Conservation (phyloP, 1,140 invertebrate species). For the Mycetomoellerius zeteki region DNA sequence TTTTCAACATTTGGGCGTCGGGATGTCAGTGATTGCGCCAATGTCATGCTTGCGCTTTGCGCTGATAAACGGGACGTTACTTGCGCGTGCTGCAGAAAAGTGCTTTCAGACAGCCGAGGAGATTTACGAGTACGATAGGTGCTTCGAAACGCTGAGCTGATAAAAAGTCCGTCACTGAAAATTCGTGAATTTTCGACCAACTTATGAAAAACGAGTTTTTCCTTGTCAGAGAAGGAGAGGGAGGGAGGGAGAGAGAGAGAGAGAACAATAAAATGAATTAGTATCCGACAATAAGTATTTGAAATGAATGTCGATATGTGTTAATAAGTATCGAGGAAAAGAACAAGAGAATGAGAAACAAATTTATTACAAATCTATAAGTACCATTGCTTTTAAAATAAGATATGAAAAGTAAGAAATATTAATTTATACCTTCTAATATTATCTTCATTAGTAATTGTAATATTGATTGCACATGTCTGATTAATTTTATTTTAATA, state of each 20-base stretch:
- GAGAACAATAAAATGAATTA: conserved; percentile 7
- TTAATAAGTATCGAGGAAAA: too few relatives aligned
- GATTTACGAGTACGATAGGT: conserved; percentile 68
- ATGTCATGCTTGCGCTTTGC: conserved; percentile 65
- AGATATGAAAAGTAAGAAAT: conserved; percentile 9
- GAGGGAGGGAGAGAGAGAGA: too few relatives aligned
- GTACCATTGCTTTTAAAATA: not conserved
- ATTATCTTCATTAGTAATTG: conserved; percentile 20
- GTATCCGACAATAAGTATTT: not conserved
- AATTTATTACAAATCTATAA: not conserved
- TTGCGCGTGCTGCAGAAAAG: conserved; percentile 69
- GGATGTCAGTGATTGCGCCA: conserved; percentile 63
- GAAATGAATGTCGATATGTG: not conserved
- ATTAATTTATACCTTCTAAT: not conserved
- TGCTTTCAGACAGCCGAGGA: conserved; percentile 69
- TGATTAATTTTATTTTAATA: conserved; percentile 6
- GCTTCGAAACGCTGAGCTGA: conserved; percentile 64
- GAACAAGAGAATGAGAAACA: not conserved
- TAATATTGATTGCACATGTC: not conserved
- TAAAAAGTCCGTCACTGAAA: conserved; percentile 64
- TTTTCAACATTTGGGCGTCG: conserved; percentile 61
- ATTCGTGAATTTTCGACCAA: conserved; percentile 51
- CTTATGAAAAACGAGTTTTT: conserved; percentile 52
- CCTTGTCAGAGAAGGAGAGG: not conserved
- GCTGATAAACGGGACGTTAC: conserved; percentile 73